Percentiles rank a stretch among this genome's conserved stretches.
phyloP scores from a whole-genome alignment of 2,113 vertebrate genomes.

The Antechinus flavipes region DNA sequence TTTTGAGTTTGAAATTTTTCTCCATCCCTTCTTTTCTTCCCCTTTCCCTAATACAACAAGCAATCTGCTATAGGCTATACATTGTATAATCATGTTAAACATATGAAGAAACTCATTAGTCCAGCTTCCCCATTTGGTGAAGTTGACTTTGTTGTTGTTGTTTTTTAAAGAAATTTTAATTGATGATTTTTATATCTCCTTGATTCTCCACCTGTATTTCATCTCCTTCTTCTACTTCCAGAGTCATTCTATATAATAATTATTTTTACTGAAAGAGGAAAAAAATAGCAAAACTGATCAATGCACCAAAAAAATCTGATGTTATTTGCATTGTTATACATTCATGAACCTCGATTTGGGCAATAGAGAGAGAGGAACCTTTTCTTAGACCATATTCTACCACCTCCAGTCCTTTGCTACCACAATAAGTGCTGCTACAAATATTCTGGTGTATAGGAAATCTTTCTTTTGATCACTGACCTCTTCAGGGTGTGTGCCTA shows the following conservation, averaged over 20 bases:
- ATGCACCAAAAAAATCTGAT: background rate
- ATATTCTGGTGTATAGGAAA: background rate
- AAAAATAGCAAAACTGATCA: background rate
- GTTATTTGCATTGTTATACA: background rate
- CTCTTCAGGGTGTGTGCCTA: background rate
- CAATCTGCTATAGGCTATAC: no score
- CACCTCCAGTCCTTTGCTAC: background rate
- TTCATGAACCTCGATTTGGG: background rate
- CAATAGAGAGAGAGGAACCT: background rate
- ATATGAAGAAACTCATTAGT: slow-evolving; percentile 55
- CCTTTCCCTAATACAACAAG: no score
- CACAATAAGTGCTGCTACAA: background rate
- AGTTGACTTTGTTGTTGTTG: background rate
- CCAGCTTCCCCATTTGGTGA: slow-evolving; percentile 39
- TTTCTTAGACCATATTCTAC: background rate
- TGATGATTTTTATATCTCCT: background rate
- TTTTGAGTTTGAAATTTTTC: no score
- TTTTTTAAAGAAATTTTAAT: background rate
- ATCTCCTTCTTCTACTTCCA: no score
- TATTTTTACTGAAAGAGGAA: background rate
- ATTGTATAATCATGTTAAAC: slow-evolving; percentile 11
- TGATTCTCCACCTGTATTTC: background rate
- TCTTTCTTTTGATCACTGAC: no score
- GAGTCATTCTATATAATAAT: background rate
- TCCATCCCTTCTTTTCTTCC: no score